These are phyloP conservation scores for Herminia tarsipennalis DNA, from an alignment of 2,888 invertebrate genomes.

Conservation along the genomic window DNA sequence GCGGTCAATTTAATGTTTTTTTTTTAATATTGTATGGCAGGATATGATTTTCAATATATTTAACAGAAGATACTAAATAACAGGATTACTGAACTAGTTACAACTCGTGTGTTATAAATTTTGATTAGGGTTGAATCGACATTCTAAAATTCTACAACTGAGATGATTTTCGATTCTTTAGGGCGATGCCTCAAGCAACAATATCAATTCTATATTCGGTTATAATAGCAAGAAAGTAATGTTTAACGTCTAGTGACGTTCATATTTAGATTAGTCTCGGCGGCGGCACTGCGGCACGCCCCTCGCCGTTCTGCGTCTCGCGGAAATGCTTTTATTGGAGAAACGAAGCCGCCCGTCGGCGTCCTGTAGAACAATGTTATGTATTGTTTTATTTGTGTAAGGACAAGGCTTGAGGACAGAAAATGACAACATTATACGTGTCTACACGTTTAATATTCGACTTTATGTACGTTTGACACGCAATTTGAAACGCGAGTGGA, in stretches of 20 bases:
- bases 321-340: slow-evolving; percentile 11
- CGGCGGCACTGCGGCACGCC: slow-evolving; percentile 1
- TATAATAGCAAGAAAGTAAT: not conserved
- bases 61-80: too few species aligned
- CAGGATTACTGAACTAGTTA: too few species aligned
- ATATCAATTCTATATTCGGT: not conserved
- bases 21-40: too few species aligned
- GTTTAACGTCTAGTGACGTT: slow-evolving; percentile 1
- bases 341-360: slow-evolving; percentile 6
- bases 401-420: not conserved
- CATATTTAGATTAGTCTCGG: slow-evolving; percentile 10
- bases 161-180: too few species aligned
- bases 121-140: too few species aligned
- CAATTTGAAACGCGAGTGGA: too few species aligned
- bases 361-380: not conserved
- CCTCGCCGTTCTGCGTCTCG: slow-evolving; percentile 4
- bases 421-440: not conserved
- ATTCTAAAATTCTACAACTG: too few species aligned
- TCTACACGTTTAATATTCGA: not conserved
- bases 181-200: too few species aligned
- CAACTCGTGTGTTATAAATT: too few species aligned
- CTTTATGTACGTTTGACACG: too few species aligned
- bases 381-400: not conserved
- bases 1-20: too few species aligned
- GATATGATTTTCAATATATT: too few species aligned